A percentile compares a stretch with the other conserved stretches of the same genome.
Conservation (phyloP, 1,140 invertebrate species). For the Atopsyche davidsoni region DNA sequence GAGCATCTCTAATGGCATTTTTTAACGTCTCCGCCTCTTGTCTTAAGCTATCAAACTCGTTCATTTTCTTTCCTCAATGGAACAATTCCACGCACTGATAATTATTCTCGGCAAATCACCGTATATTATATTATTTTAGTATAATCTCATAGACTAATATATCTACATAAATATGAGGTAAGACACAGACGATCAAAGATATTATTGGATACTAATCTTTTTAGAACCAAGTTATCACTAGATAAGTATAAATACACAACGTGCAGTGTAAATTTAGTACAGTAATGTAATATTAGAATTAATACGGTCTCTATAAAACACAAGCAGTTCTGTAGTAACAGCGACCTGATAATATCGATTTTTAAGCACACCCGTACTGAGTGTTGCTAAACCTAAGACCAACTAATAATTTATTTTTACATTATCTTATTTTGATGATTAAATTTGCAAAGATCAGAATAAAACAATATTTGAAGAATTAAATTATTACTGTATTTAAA, state of each 20-base stretch:
- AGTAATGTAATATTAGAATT: background rate
- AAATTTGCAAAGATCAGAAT: too few relatives aligned
- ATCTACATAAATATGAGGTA: background rate
- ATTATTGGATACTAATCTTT: background rate
- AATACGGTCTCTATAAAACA: background rate
- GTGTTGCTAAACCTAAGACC: background rate
- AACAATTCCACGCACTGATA: too few relatives aligned
- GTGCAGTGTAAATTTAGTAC: background rate
- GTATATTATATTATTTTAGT: background rate
- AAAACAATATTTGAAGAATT: too few relatives aligned
- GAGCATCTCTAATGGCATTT: constrained; percentile 93
- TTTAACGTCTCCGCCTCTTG: constrained; percentile 96
- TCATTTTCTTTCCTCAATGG: too few relatives aligned
- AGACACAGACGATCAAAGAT: background rate
- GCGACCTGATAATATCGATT: constrained; percentile 9
- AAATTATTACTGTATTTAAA: too few relatives aligned
- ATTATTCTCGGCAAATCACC: too few relatives aligned
- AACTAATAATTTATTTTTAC: background rate
- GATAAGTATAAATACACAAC: background rate
- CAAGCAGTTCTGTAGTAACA: background rate
- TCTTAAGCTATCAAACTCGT: constrained; percentile 90
- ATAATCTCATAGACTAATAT: background rate
- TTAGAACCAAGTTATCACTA: background rate
- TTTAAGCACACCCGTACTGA: constrained; percentile 3
- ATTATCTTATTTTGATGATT: background rate